These are phyloP conservation scores for Pristionchus entomophagus DNA, from an alignment of 2,888 invertebrate species.

Conservation along the genomic window DNA sequence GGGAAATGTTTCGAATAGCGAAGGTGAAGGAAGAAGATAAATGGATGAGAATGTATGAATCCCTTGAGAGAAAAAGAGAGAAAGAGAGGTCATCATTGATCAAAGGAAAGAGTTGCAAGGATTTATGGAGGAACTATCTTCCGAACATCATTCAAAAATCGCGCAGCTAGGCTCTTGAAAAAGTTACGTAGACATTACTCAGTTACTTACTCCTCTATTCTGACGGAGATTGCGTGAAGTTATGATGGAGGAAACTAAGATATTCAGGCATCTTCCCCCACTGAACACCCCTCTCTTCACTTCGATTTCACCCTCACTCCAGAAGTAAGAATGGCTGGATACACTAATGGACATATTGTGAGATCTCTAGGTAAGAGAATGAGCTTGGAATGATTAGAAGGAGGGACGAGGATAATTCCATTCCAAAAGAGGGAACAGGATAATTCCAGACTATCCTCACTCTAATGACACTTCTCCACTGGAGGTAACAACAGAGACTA, in stretches of 20 bases:
- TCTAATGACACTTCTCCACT: background rate
- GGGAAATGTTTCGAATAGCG: background rate
- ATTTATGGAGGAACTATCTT: conserved; percentile 19
- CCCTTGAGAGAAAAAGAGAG: background rate
- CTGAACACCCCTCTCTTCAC: background rate
- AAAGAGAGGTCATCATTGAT: conserved; percentile 15
- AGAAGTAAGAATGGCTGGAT: background rate
- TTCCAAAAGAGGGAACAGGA: too few species aligned
- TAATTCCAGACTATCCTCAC: too few species aligned
- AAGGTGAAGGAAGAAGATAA: background rate
- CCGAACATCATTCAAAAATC: too few species aligned
- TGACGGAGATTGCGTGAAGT: too few species aligned
- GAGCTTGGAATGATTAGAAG: background rate
- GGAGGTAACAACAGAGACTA: background rate
- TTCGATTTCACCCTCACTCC: background rate
- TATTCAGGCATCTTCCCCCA: conserved; percentile 13
- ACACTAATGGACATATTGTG: background rate
- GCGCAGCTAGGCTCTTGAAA: too few species aligned
- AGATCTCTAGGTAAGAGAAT: background rate
- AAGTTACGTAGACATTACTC: background rate
- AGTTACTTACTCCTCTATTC: too few species aligned
- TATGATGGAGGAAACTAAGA: too few species aligned
- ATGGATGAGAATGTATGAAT: background rate
- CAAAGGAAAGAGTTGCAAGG: background rate
- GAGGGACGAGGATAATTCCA: too few species aligned